Evolutionary conservation across 1,140 invertebrate species (phyloP).

Genomic region (Colletes gigas): DNA sequence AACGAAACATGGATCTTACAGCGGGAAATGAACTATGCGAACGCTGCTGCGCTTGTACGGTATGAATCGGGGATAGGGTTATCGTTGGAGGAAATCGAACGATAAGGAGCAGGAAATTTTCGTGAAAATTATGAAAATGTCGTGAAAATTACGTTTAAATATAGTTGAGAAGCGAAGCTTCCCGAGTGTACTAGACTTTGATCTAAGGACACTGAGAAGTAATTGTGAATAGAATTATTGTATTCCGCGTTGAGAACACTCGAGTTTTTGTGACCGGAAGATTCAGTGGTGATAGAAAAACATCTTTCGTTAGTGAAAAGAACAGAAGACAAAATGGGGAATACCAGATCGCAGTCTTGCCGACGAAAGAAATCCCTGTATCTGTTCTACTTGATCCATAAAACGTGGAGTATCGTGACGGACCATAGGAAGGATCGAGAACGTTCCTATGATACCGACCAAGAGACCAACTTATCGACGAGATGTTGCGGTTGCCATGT

Average conservation of each 20-base stretch:
- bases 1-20: background rate
- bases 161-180: too few species aligned
- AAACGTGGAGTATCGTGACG: slow-evolving; percentile 86
- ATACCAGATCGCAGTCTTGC: slow-evolving; percentile 70
- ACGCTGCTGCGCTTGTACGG: background rate
- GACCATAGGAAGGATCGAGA: slow-evolving; percentile 77
- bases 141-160: too few species aligned
- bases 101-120: background rate
- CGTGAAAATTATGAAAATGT: too few species aligned
- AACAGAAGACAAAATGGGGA: slow-evolving; percentile 68
- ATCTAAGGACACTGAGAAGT: too few species aligned
- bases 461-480: slow-evolving; percentile 73
- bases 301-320: background rate
- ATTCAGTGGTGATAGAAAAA: background rate
- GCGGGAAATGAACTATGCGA: background rate
- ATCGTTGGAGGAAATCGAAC: background rate
- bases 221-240: too few species aligned
- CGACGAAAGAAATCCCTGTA: slow-evolving; percentile 81
- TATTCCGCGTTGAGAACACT: too few species aligned
- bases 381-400: slow-evolving; percentile 85
- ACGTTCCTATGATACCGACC: slow-evolving; percentile 69
- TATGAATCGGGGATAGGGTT: background rate
- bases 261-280: background rate
- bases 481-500: slow-evolving; percentile 74
- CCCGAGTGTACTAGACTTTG: too few species aligned